Percentiles rank a stretch among this genome's conserved stretches.
These are phyloP conservation scores for Leptodirus hochenwartii DNA, from an alignment of 2,888 invertebrate species.

Conservation along the genomic window DNA sequence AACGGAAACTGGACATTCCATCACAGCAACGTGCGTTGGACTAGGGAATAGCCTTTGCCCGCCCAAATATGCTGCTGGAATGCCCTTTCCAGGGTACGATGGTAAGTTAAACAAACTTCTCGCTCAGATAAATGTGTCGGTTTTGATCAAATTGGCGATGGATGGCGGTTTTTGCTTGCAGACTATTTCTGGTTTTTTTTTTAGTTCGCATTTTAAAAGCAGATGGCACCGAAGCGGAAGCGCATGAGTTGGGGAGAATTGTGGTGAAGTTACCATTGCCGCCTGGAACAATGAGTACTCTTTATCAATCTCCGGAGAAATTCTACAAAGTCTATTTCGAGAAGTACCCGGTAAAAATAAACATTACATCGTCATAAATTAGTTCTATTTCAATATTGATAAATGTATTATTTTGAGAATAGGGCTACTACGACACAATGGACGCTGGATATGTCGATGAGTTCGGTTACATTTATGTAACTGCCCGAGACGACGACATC, in stretches of 20 bases:
- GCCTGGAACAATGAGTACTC: slow-evolving; percentile 70
- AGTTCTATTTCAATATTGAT: slow-evolving; percentile 1
- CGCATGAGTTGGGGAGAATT: slow-evolving; percentile 66
- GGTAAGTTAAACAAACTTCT: too few relatives aligned
- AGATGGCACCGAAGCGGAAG: slow-evolving; percentile 49
- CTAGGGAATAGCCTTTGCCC: slow-evolving; percentile 51
- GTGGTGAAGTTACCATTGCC: slow-evolving; percentile 73
- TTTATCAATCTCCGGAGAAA: slow-evolving; percentile 64
- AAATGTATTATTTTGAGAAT: slow-evolving; percentile 6
- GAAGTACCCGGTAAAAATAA: slow-evolving; percentile 52
- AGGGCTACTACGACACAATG: slow-evolving; percentile 90
- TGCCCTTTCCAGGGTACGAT: slow-evolving; percentile 78
- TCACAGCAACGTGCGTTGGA: slow-evolving; percentile 70
- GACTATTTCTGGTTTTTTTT: slow-evolving; percentile 12
- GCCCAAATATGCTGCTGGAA: slow-evolving; percentile 59
- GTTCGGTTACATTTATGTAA: slow-evolving; percentile 72
- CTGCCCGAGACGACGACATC: slow-evolving; percentile 83
- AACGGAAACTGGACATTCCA: slow-evolving; percentile 84
- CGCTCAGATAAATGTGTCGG: too few relatives aligned
- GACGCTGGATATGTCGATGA: slow-evolving; percentile 79
- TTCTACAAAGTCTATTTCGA: slow-evolving; percentile 71
- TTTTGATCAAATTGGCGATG: too few relatives aligned
- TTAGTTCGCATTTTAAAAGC: slow-evolving; percentile 45
- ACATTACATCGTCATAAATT: slow-evolving; percentile 16
- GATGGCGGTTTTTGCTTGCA: neutral